Evolutionary conservation across 1,140 invertebrate genomes (phyloP).

Genomic region (Octopus bimaculoides): DNA sequence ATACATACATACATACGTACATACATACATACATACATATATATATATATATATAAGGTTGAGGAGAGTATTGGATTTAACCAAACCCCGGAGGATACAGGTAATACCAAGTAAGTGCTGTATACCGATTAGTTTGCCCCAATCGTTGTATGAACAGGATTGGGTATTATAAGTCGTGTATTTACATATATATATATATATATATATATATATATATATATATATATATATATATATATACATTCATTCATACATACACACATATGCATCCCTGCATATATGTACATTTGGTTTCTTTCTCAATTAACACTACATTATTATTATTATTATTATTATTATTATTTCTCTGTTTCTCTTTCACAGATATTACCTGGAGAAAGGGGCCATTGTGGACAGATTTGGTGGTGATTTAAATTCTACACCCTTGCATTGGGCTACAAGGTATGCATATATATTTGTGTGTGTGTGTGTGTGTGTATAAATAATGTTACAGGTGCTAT

Average conservation of each 20-base stretch:
- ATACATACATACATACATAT: too few relatives aligned
- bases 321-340: background rate
- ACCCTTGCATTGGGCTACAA: slow-evolving; percentile 95
- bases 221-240: background rate
- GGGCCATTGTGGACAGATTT: slow-evolving; percentile 86
- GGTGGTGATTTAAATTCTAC: slow-evolving; percentile 95
- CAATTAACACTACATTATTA: background rate
- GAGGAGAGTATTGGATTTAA: too few relatives aligned
- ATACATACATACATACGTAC: too few relatives aligned
- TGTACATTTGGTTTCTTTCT: slow-evolving; percentile 8
- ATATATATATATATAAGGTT: too few relatives aligned
- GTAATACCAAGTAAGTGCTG: too few relatives aligned
- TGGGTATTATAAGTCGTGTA: too few relatives aligned
- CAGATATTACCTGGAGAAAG: slow-evolving; percentile 78
- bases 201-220: background rate
- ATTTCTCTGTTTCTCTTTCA: slow-evolving; percentile 19
- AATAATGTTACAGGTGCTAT: too few relatives aligned
- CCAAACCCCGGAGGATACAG: too few relatives aligned
- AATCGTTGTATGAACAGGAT: too few relatives aligned
- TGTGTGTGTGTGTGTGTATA: background rate
- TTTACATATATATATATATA: background rate
- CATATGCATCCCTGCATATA: background rate
- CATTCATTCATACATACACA: background rate
- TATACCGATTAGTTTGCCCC: too few relatives aligned
- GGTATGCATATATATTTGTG: slow-evolving; percentile 56